These are phyloP conservation scores for Crotalus horridus DNA, from an alignment of 2,113 vertebrate species.

Conservation along the genomic window DNA sequence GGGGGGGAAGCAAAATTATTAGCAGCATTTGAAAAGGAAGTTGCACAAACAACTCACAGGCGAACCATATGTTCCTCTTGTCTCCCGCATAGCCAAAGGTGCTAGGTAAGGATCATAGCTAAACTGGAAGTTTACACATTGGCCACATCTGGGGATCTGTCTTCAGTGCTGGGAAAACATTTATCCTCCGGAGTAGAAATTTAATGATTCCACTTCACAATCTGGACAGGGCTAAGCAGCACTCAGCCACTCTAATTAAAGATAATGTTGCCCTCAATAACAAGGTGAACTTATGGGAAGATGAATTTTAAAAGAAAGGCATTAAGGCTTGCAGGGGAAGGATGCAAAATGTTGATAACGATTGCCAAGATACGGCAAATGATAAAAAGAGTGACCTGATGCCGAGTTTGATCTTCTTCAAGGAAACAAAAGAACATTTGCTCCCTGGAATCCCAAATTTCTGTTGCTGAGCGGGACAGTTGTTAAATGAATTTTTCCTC, in stretches of 20 bases:
- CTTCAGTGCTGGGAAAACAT: background rate
- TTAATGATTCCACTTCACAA: conserved; percentile 5
- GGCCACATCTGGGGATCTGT: conserved; percentile 12
- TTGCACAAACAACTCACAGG: conserved; percentile 17
- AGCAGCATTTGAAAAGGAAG: conserved; percentile 5
- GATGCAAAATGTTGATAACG: background rate
- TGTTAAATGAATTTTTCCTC: background rate
- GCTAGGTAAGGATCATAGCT: background rate
- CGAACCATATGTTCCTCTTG: conserved; percentile 12
- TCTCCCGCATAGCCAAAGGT: background rate
- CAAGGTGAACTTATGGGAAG: conserved; percentile 14
- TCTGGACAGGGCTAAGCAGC: conserved; percentile 3
- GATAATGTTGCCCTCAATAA: conserved; percentile 13
- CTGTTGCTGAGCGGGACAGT: background rate
- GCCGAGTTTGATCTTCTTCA: background rate
- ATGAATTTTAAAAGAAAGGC: conserved; percentile 18
- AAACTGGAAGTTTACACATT: conserved; percentile 13
- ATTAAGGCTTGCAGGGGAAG: background rate
- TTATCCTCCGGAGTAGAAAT: background rate
- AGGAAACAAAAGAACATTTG: background rate
- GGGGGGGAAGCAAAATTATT: background rate
- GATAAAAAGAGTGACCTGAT: background rate
- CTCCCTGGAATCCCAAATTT: background rate
- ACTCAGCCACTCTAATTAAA: conserved; percentile 25
- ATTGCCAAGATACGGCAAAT: conserved; percentile 16